Base-by-base conservation (phyloP, 1,140 invertebrate species). In the Pomacea maculata region DNA sequence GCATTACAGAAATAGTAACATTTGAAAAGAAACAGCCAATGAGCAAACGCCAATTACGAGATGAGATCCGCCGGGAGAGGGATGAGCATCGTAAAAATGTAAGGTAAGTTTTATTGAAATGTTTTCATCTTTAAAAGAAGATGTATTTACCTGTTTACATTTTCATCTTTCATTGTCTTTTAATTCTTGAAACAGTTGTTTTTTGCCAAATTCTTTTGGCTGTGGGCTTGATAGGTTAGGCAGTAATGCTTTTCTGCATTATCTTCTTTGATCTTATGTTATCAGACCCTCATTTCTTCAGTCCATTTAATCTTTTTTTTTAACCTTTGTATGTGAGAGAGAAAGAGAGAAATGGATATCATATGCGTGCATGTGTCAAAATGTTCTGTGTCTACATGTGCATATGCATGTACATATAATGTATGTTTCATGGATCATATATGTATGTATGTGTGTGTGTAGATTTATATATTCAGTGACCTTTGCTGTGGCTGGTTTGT, bases 11-110 rank as follows among this genome's bases (percentile, higher is more conserved):
- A 61, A 1, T 2, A 17, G 57, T 17, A 61, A 61, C 57, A 11
- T 14, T 8, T 14, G 15, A 17, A 14, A 61, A 61, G 15, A 61
- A 79, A 57, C 45, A 80, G 74, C 83, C 82, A 6, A 81, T 81
- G 83, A 86, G 76, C 64, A 87, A 87, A 64, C 72, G 75, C 45
- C 82, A 83, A 34, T 57, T 86, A 63, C 73, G 86, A 65, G 75
- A 84, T 34, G 85, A 87, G 71, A 83, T 87, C 21, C 79, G 84
- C 17, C 84, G 86, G 64, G 84, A 87, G 45, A 87, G 84, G 34
- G 80, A 83, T 71, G 79, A 85, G 70, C 85, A 87, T 70, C 67
- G 82, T 45, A 82, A 83, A 65, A 78, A 85, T 67, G 83, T 87
- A 54, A 84, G 80, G 85, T 86, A 74, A 82, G 79, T 71, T 52